Evolutionary conservation across 2,113 vertebrate genomes (phyloP).

Genomic region (Anarhynchus alexandrinus): DNA sequence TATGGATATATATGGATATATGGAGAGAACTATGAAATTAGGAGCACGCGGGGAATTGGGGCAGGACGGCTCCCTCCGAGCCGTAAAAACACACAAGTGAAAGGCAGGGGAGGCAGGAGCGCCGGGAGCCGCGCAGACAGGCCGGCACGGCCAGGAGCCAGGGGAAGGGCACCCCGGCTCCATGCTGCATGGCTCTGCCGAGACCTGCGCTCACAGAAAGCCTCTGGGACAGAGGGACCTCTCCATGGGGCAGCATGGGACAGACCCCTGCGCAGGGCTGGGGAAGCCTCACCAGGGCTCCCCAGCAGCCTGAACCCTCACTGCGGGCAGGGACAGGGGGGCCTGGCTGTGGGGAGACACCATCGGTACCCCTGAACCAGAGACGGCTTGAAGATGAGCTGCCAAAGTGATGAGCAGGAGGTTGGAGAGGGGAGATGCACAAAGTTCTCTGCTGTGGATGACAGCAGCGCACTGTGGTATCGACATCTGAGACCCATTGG

Average conservation of each 20-base stretch:
- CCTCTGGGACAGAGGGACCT: rapidly evolving
- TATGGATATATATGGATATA: slow-evolving; percentile 76
- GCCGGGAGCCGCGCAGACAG: background rate
- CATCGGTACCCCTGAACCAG: background rate
- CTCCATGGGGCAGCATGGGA: background rate
- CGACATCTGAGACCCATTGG: rapidly evolving
- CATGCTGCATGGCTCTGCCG: rapidly evolving
- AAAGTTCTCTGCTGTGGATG: background rate
- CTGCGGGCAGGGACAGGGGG: background rate
- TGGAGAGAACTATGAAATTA: slow-evolving; percentile 79
- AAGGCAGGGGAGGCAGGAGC: slow-evolving; percentile 31
- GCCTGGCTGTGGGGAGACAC: background rate
- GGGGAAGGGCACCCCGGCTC: background rate
- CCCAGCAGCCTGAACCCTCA: rapidly evolving
- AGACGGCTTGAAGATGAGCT: background rate
- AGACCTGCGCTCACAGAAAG: background rate
- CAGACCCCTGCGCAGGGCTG: background rate
- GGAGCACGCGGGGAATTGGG: slow-evolving; percentile 68
- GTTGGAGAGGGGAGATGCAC: background rate
- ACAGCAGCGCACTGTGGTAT: background rate
- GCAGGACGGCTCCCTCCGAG: slow-evolving; percentile 52
- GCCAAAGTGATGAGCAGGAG: background rate
- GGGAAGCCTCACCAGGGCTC: background rate
- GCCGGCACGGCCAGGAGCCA: background rate
- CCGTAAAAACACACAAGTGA: slow-evolving; percentile 39